phyloP scores from a whole-genome alignment of 2,888 invertebrate genomes.

The Capitulum mitella region DNA sequence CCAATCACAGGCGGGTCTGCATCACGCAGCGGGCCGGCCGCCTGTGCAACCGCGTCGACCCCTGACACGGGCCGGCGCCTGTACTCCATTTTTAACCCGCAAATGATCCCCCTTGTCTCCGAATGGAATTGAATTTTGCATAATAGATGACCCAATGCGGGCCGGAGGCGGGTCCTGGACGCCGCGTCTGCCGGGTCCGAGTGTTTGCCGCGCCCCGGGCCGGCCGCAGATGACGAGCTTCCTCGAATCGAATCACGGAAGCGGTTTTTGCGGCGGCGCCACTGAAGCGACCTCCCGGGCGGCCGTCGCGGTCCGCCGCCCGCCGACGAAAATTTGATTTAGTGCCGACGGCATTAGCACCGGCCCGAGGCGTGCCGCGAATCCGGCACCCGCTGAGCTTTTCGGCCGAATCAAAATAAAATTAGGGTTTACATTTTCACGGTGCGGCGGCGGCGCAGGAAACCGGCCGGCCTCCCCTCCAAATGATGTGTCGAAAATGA shows the following conservation, averaged over 20 bases:
- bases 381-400: slow-evolving; percentile 5
- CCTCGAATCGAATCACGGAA: neutral
- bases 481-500: slow-evolving; percentile 24
- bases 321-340: neutral
- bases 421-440: slow-evolving; percentile 22
- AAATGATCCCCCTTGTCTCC: slow-evolving; percentile 17
- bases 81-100: slow-evolving; percentile 16
- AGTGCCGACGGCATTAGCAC: neutral
- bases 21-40: too few species aligned
- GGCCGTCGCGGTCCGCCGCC: neutral
- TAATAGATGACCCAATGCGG: slow-evolving; percentile 16
- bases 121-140: slow-evolving; percentile 17
- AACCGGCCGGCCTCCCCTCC: neutral
- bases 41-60: neutral
- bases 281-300: neutral
- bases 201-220: neutral
- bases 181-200: neutral
- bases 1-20: too few species aligned
- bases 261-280: neutral
- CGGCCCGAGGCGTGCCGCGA: neutral
- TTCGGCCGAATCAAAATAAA: slow-evolving; percentile 18
- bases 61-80: neutral
- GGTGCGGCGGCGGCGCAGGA: neutral
- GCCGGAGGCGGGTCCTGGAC: neutral
- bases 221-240: neutral